Evolutionary conservation across 2,888 invertebrate species (phyloP).

Genomic region (Empis livida): DNA sequence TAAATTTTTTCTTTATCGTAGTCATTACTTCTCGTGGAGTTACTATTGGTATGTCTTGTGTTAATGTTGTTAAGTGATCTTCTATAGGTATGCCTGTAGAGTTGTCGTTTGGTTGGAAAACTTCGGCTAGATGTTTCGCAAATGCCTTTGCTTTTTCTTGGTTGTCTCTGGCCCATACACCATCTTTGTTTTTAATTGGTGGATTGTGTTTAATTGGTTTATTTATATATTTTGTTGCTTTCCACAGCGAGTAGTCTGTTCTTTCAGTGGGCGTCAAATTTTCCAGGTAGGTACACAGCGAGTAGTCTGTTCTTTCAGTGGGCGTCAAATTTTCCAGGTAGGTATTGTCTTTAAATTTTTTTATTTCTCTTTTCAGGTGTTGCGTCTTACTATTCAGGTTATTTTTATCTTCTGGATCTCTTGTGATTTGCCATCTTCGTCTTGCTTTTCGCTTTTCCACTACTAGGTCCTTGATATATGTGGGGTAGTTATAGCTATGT

Average conservation of each 20-base stretch:
- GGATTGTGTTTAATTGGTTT: slow-evolving; percentile 3
- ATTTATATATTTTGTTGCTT: slow-evolving; percentile 7
- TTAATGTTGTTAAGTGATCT: no score
- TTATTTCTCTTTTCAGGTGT: slow-evolving; percentile 10
- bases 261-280: no score
- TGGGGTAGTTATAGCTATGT: not conserved
- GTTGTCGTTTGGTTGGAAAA: not conserved
- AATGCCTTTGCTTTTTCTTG: slow-evolving; percentile 6
- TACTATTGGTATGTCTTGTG: no score
- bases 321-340: slow-evolving; percentile 5
- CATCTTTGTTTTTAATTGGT: slow-evolving; percentile 4
- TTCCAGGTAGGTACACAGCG: no score
- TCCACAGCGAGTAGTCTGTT: no score
- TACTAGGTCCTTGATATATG: not conserved
- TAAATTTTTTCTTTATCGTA: no score
- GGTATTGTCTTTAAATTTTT: not conserved
- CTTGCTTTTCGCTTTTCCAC: slow-evolving; percentile 10
- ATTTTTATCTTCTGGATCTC: slow-evolving; percentile 11
- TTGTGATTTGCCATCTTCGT: slow-evolving; percentile 11
- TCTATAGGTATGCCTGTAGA: no score
- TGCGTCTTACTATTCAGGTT: slow-evolving; percentile 8
- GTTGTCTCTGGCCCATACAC: slow-evolving; percentile 6
- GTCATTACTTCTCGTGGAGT: no score
- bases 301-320: slow-evolving; percentile 4
- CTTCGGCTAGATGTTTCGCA: slow-evolving; percentile 7